A percentile compares a stretch with the other conserved stretches of the same genome.
These are phyloP conservation scores for Drosophila macrospina DNA, from an alignment of 2,888 invertebrate genomes.

Conservation along the genomic window DNA sequence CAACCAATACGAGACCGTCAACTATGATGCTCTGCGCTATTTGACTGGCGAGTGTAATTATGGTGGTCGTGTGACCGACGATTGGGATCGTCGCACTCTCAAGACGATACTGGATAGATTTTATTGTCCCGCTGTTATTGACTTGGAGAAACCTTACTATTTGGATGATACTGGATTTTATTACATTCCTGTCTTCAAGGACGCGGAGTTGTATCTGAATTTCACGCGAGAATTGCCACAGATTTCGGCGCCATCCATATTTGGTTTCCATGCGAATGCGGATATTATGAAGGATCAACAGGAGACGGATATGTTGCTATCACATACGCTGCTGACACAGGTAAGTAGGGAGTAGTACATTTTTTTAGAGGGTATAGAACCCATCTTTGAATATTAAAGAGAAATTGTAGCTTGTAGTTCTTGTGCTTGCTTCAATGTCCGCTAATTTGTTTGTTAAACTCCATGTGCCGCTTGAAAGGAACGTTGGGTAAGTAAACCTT, in stretches of 20 bases:
- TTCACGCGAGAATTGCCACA: slow-evolving; percentile 91
- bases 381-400: background rate
- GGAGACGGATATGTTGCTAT: slow-evolving; percentile 92
- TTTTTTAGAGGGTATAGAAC: background rate
- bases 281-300: slow-evolving; percentile 96
- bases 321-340: slow-evolving; percentile 92
- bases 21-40: slow-evolving; percentile 94
- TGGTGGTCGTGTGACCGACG: slow-evolving; percentile 97
- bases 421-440: slow-evolving; percentile 12
- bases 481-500: slow-evolving; percentile 84
- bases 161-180: slow-evolving; percentile 90
- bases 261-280: slow-evolving; percentile 97
- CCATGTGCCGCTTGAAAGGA: slow-evolving; percentile 75
- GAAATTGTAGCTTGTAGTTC: background rate
- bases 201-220: slow-evolving; percentile 89
- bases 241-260: slow-evolving; percentile 92
- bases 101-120: slow-evolving; percentile 93
- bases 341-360: slow-evolving; percentile 84
- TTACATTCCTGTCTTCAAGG: slow-evolving; percentile 90
- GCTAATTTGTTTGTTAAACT: slow-evolving; percentile 13
- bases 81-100: slow-evolving; percentile 96
- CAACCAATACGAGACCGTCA: slow-evolving; percentile 92
- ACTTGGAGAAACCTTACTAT: slow-evolving; percentile 87
- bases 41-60: slow-evolving; percentile 98
- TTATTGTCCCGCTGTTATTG: slow-evolving; percentile 90